Conservation (phyloP, 2,888 invertebrate genomes). For the Creontiades dilutus region DNA sequence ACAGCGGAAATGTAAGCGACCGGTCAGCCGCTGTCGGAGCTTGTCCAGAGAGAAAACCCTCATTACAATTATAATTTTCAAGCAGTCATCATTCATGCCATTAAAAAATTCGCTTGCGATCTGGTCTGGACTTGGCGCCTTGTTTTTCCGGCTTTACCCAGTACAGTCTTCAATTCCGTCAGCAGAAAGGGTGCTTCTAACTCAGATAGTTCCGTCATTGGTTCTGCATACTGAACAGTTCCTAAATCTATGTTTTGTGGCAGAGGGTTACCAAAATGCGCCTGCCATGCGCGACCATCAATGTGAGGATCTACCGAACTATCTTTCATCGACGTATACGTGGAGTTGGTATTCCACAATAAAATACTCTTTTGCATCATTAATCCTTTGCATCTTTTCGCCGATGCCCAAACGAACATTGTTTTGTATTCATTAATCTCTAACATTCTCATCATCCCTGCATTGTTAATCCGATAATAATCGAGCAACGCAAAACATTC, state of each 20-base stretch:
- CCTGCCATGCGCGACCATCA: slow-evolving; percentile 4
- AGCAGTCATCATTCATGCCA: background rate
- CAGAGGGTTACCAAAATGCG: background rate
- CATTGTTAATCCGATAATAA: background rate
- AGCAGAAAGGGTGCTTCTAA: background rate
- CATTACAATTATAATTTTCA: slow-evolving; percentile 14
- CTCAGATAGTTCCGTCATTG: background rate
- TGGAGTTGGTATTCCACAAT: too few species aligned
- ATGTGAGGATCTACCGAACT: background rate
- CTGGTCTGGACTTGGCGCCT: background rate
- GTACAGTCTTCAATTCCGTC: background rate
- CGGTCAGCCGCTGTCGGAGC: background rate
- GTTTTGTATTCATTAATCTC: background rate
- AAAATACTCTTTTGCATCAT: background rate
- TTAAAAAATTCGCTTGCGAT: too few species aligned
- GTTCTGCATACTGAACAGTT: background rate
- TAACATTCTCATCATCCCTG: background rate
- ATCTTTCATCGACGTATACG: background rate
- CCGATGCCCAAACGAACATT: slow-evolving; percentile 21
- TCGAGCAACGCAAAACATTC: background rate
- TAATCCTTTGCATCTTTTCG: background rate
- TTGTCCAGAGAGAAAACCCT: background rate
- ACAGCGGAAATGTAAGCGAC: background rate
- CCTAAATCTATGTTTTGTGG: background rate
- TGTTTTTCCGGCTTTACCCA: background rate